Evolutionary conservation across 2,888 invertebrate genomes (phyloP), one percentile per base, ranked within the genome.

Genomic region (Celastrina argiolus): DNA sequence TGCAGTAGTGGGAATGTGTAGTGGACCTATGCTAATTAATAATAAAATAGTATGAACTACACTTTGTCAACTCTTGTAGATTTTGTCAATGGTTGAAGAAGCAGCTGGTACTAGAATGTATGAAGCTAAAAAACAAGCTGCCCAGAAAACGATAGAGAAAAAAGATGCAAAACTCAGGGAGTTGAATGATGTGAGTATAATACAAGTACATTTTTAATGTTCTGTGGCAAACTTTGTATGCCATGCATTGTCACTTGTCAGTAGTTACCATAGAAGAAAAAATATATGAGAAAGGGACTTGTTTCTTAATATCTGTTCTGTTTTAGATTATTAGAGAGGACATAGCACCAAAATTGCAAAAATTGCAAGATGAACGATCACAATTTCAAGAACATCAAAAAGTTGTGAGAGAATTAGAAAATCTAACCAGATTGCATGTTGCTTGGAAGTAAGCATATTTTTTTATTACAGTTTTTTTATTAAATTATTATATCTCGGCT

Each of bases 21-120:
- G n/a, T n/a, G n/a, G n/a, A n/a, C n/a, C n/a, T n/a, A n/a, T 1
- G 4, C 6, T 42, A 16, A n/a, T 42, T 14, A 58, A 14, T 16
- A 16, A 10, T 45, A 16, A 51, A 42, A 26, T 28, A n/a, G n/a
- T 26, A 14, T 51, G 41, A 45, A 36, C 31, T 28, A 28, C n/a
- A 51, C 26, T 10, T 61, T 31, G 28, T 10, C 64, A 12, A 56
- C 59, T 58, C 51, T 75, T 74, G 6, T 75, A 96, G 95, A 97
- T 98, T 77, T 90, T 98, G 66, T 96, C 97, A 0, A 98, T 99
- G 98, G 95, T 99, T 67, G 99, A 99, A 88, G 99, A 99, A 91
- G 99, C 99, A 7, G 98, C 99, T 0, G 99, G 99, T 1, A 99
- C 99, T 0, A 95, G 97, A 76, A 95, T 98, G 94, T 99, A 99